A percentile compares a stretch with the other conserved stretches of the same genome.
Conservation (phyloP, 2,888 invertebrate species). For the Hirtodrosophila cameraria region DNA sequence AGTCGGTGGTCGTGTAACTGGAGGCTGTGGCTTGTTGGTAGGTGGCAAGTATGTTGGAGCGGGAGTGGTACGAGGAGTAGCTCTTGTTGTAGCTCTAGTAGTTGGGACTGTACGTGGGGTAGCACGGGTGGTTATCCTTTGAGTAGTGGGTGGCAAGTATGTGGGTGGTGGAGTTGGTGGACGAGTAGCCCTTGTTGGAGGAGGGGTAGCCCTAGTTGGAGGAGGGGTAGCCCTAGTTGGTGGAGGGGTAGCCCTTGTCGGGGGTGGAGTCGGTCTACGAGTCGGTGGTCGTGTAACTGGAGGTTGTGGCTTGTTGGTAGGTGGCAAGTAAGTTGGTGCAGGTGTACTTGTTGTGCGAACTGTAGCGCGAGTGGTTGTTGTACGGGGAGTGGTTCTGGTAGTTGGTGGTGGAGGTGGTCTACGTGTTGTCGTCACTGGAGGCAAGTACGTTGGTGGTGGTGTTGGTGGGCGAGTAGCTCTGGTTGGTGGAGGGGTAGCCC, state of each 20-base stretch:
- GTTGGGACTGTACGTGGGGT: constrained; percentile 42
- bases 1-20: constrained; percentile 47
- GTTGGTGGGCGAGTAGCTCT: constrained; percentile 37
- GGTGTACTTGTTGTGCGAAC: constrained; percentile 42
- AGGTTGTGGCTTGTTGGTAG: constrained; percentile 34
- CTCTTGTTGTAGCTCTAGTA: too few relatives aligned
- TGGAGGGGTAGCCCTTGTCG: constrained; percentile 13
- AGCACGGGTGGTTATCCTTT: constrained; percentile 39
- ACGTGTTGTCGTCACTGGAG: constrained; percentile 46
- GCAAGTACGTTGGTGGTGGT: constrained; percentile 50
- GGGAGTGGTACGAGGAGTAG: constrained; percentile 17
- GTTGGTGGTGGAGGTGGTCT: constrained; percentile 40
- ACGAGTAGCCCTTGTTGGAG: constrained; percentile 25
- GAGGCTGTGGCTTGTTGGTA: constrained; percentile 30
- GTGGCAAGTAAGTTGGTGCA: constrained; percentile 55
- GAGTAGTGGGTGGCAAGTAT: constrained; percentile 28
- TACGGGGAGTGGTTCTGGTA: constrained; percentile 33
- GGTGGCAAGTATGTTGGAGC: constrained; percentile 57
- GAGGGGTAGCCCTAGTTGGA: constrained; percentile 15
- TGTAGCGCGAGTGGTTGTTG: constrained; percentile 37
- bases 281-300: constrained; percentile 47
- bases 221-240: constrained; percentile 23
- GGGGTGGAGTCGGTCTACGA: constrained; percentile 35
- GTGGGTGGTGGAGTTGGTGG: constrained; percentile 49
- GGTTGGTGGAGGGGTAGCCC: constrained; percentile 42